Base-by-base conservation (phyloP, 2,113 vertebrate species). In the Cynopterus brachyotis region DNA sequence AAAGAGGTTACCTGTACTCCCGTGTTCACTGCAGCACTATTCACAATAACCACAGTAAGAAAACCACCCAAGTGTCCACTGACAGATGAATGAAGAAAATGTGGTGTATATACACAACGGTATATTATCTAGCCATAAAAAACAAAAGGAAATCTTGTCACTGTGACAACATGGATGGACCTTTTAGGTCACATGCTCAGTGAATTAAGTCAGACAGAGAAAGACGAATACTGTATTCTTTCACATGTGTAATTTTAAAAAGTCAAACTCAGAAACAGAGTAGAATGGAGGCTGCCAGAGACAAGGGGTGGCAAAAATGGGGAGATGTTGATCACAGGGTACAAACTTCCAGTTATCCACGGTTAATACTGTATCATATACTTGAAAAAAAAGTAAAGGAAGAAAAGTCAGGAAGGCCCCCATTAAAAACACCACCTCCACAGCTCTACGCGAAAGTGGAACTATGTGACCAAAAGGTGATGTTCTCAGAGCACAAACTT, bases 181-280 rank as follows among this genome's bases (percentile, higher is more conserved):
- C 35, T 19, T 82, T 11, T 20, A 37, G 32, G 35, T 35, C 37
- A 75, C 20, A 84, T 50, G 32, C 79, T 69, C 59, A 67, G 50
- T 90, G 69, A 90, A 76, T n/a, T 57, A 75, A 76, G 50, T 50
- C 80, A 95, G 42, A 88, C 80, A 95, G 42, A 88, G 50, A 57
- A 37, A 76, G 40, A 84, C 26, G 28, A 81, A 66, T 55, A 50
- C 50, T 42, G 5, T 94, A 42, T 35, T 89, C 75, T 73, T 42
- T 88, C 60, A 60, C 1, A 72, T 16, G 47, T 16, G 17, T 20
- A 50, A 69, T 50, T 50, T 84, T 59, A 66, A n/a, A 66, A 69
- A 50, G 30, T 12, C 7, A 40, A 76, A 82, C 84, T 28, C 30
- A 87, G 32, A 57, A 45, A 62, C 1, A 53, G 20, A 55, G 78